These are phyloP conservation scores for Cotesia glomerata DNA, from an alignment of 1,140 invertebrate genomes.

Conservation along the genomic window DNA sequence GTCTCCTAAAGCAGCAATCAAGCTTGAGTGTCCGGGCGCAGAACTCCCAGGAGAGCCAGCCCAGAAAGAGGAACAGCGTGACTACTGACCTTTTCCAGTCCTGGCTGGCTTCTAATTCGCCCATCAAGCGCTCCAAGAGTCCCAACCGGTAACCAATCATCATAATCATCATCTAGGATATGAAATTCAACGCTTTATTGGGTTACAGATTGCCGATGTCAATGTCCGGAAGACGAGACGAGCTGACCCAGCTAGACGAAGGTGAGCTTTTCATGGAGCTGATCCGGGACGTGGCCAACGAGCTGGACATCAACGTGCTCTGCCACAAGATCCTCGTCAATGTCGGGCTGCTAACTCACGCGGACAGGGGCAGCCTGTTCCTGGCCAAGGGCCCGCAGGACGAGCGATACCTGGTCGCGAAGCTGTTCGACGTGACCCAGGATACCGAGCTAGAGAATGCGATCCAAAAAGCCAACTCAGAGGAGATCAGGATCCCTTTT, in stretches of 20 bases:
- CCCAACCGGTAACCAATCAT: conserved; percentile 65
- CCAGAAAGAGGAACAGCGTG: conserved; percentile 72
- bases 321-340: conserved; percentile 95
- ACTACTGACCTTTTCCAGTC: conserved; percentile 84
- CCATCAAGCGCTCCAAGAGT: conserved; percentile 65
- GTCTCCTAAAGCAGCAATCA: conserved; percentile 50
- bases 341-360: conserved; percentile 84
- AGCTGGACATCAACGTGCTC: conserved; percentile 89
- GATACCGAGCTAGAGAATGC: conserved; percentile 84
- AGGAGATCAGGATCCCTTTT: conserved; percentile 87
- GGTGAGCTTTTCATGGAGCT: conserved; percentile 91
- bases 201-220: conserved; percentile 42
- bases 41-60: conserved; percentile 58
- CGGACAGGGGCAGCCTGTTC: conserved; percentile 87
- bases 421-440: conserved; percentile 90
- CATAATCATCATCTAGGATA: too few relatives aligned
- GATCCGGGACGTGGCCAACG: conserved; percentile 90
- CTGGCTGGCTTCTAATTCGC: conserved; percentile 76
- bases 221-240: conserved; percentile 61
- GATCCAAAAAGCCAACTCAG: conserved; percentile 70
- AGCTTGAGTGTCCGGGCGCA: conserved; percentile 50
- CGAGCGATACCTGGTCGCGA: conserved; percentile 83
- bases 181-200: not conserved
- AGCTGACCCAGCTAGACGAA: conserved; percentile 73
- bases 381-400: conserved; percentile 80